phyloP scores from a whole-genome alignment of 2,113 vertebrate genomes.

The Aythya baeri region DNA sequence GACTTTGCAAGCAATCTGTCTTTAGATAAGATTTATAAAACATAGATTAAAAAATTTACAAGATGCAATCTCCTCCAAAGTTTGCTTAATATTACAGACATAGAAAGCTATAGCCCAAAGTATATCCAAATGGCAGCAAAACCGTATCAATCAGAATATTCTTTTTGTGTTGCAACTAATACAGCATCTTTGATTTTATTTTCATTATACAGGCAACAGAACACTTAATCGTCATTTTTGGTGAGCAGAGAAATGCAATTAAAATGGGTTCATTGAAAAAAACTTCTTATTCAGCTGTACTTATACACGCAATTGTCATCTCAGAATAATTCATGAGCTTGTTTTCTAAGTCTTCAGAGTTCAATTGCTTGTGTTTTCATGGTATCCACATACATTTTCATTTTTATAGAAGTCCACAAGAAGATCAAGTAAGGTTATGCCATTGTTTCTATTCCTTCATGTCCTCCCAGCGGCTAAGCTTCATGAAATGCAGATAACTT shows the following conservation, averaged over 20 bases:
- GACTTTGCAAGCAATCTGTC: background rate
- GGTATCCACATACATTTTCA: background rate
- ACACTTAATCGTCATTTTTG: background rate
- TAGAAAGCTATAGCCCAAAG: background rate
- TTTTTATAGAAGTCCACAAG: background rate
- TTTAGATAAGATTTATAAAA: background rate
- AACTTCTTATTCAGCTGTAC: background rate
- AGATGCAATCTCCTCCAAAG: background rate
- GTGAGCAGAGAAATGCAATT: background rate
- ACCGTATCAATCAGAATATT: background rate
- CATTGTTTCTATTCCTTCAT: background rate
- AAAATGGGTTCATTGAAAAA: background rate
- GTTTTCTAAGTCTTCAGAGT: background rate
- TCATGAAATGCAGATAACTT: background rate
- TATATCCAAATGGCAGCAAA: background rate
- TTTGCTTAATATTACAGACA: background rate
- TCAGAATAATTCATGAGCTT: background rate
- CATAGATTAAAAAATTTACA: background rate
- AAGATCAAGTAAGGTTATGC: background rate
- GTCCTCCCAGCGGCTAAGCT: background rate
- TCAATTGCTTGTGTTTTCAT: background rate
- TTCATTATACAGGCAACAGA: background rate
- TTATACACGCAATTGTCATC: background rate
- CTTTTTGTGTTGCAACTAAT: background rate
- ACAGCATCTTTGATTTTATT: background rate